These are phyloP conservation scores for Odontamblyopus lacepedii DNA, from an alignment of 2,797 vertebrate species.

Conservation along the genomic window DNA sequence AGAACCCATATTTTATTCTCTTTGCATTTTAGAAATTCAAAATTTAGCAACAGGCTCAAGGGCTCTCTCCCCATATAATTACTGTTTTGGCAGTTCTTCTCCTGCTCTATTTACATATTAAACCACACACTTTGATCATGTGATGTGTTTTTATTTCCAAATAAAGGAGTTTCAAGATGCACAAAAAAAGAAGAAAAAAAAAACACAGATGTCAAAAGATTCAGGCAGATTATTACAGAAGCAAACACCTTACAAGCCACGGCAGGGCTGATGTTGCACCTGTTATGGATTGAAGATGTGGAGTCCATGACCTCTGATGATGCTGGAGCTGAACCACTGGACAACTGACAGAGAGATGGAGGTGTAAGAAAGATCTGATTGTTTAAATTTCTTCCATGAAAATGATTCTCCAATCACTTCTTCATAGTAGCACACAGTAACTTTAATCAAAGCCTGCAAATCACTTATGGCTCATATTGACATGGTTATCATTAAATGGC, in stretches of 20 bases:
- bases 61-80: neutral
- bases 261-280: constrained; percentile 26
- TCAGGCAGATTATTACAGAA: constrained; percentile 47
- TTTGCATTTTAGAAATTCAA: neutral
- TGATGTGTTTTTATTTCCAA: constrained; percentile 78
- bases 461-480: constrained; percentile 22
- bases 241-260: constrained; percentile 53
- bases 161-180: constrained; percentile 65
- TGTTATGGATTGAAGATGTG: constrained; percentile 22
- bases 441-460: constrained; percentile 34
- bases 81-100: neutral
- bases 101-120: neutral
- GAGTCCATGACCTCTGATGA: neutral
- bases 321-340: constrained; percentile 23
- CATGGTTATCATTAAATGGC: constrained; percentile 37
- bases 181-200: constrained; percentile 49
- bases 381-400: constrained; percentile 20
- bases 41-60: neutral
- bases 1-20: too few species aligned
- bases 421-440: constrained; percentile 24
- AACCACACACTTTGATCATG: constrained; percentile 35
- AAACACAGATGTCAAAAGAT: constrained; percentile 52
- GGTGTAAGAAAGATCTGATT: constrained; percentile 28
- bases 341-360: constrained; percentile 21
- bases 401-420: constrained; percentile 32